These are phyloP conservation scores for Gryon sp. DNA, from an alignment of 1,140 invertebrate genomes.

Conservation along the genomic window DNA sequence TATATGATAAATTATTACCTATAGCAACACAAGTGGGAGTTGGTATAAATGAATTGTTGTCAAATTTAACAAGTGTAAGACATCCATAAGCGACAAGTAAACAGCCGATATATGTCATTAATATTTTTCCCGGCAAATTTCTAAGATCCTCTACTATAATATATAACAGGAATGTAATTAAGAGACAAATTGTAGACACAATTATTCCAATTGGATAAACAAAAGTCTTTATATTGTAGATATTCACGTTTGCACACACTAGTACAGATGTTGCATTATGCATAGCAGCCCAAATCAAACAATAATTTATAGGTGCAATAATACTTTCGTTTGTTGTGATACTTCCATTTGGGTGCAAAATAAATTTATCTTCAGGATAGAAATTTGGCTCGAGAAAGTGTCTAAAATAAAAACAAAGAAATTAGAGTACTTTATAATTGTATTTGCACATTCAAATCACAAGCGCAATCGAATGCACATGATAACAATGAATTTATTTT, in stretches of 20 bases:
- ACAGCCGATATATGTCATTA: slow-evolving; percentile 83
- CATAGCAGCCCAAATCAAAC: slow-evolving; percentile 39
- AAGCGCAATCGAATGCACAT: too few species aligned
- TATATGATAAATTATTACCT: slow-evolving; percentile 42
- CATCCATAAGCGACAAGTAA: slow-evolving; percentile 81
- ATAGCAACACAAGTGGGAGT: slow-evolving; percentile 19
- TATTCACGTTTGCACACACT: background rate
- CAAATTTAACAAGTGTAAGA: slow-evolving; percentile 76
- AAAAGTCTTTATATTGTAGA: background rate
- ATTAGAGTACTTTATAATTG: too few species aligned
- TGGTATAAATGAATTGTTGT: background rate
- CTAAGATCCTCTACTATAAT: slow-evolving; percentile 82
- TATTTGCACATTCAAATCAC: too few species aligned
- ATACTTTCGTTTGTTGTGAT: background rate
- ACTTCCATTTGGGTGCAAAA: slow-evolving; percentile 37
- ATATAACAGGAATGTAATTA: slow-evolving; percentile 85
- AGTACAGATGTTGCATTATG: slow-evolving; percentile 11
- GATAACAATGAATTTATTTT: too few species aligned
- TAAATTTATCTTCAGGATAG: slow-evolving; percentile 41
- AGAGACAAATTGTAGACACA: slow-evolving; percentile 83
- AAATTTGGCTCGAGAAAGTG: slow-evolving; percentile 28
- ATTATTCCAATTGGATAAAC: slow-evolving; percentile 78
- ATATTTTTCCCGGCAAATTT: slow-evolving; percentile 84
- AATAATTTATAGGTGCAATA: slow-evolving; percentile 37
- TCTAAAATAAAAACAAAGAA: slow-evolving; percentile 17